These are phyloP conservation scores for Melanargia galathea DNA, from an alignment of 2,888 invertebrate species.

Conservation along the genomic window DNA sequence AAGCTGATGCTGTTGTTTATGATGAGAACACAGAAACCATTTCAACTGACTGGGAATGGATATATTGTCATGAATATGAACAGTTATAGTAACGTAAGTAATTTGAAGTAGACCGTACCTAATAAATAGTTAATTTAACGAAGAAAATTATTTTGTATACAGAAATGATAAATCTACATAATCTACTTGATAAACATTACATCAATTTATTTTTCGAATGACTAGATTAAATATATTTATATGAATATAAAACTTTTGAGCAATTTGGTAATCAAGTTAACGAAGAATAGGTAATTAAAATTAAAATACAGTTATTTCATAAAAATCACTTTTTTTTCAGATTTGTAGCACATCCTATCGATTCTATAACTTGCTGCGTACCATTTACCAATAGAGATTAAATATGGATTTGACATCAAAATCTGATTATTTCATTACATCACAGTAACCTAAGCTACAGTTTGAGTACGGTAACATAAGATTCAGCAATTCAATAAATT, in stretches of 20 bases:
- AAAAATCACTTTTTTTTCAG: conserved; percentile 55
- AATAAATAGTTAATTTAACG: too few species aligned
- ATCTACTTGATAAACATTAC: too few species aligned
- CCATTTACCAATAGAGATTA: conserved; percentile 49
- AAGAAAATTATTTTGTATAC: too few species aligned
- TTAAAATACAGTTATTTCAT: too few species aligned
- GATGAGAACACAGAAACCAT: conserved; percentile 63
- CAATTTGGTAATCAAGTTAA: too few species aligned
- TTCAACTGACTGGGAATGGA: conserved; percentile 63
- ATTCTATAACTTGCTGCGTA: conserved; percentile 67
- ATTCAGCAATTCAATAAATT: not conserved
- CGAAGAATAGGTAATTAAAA: too few species aligned
- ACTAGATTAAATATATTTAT: too few species aligned
- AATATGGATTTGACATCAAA: not conserved
- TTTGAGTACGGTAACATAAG: too few species aligned
- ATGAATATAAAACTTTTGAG: too few species aligned
- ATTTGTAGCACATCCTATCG: conserved; percentile 70
- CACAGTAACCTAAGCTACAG: not conserved
- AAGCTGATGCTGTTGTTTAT: conserved; percentile 60
- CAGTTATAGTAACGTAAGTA: conserved; percentile 65
- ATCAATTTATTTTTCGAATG: too few species aligned
- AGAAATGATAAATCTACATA: too few species aligned
- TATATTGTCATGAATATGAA: conserved; percentile 65
- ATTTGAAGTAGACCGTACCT: not conserved
- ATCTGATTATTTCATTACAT: not conserved